Evolutionary conservation across 2,113 vertebrate species (phyloP).

Genomic region (Perognathus longimembris): DNA sequence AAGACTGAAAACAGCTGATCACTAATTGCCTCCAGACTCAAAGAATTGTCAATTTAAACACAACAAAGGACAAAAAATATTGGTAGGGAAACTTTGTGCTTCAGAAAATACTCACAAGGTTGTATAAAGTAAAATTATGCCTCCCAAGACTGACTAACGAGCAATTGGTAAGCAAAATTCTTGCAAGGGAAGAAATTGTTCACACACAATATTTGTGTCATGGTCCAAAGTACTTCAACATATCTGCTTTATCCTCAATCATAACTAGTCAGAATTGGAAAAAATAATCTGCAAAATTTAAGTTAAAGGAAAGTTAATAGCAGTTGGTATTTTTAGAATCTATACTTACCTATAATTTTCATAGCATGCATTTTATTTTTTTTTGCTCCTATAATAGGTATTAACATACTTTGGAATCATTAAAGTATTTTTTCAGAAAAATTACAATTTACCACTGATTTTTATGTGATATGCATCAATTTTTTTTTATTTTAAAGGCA

Average conservation of each 20-base stretch:
- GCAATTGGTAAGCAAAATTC: not conserved
- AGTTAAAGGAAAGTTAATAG: not conserved
- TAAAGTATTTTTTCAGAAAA: not conserved
- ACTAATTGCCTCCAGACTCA: not conserved
- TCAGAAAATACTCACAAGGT: not conserved
- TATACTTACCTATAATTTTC: not conserved
- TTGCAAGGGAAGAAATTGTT: not conserved
- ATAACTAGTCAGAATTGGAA: slow-evolving; percentile 22
- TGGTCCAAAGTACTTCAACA: not conserved
- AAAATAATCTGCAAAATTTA: slow-evolving; percentile 10
- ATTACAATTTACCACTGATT: not conserved
- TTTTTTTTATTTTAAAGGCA: not conserved
- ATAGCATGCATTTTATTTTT: not conserved
- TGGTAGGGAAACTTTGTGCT: not conserved
- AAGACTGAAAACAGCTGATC: not conserved
- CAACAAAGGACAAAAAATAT: not conserved
- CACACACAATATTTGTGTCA: not conserved
- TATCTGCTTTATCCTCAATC: slow-evolving; percentile 23
- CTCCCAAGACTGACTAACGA: slow-evolving; percentile 17
- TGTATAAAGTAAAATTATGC: not conserved
- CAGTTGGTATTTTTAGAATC: not conserved
- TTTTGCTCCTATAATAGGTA: not conserved
- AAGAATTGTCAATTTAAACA: not conserved
- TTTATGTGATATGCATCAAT: not conserved
- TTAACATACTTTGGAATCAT: not conserved